phyloP scores from a whole-genome alignment of 2,888 invertebrate genomes.

The Stenodera caucasica region DNA sequence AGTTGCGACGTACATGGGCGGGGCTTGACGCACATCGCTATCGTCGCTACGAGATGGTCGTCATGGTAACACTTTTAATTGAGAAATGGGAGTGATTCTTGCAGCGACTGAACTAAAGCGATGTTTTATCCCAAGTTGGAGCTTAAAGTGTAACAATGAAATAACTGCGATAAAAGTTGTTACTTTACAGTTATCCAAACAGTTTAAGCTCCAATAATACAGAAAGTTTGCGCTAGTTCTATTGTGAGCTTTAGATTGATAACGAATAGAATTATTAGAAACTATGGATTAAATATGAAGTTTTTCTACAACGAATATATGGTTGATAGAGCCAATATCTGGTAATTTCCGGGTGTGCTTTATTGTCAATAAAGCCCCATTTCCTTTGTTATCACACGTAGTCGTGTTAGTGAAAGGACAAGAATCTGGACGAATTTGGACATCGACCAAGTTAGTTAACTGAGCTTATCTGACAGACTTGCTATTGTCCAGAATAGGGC shows the following conservation, averaged over 20 bases:
- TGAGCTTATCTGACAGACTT: conserved; percentile 9
- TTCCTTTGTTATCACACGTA: background rate
- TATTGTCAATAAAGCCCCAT: background rate
- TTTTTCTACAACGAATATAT: too few species aligned
- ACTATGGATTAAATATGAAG: too few species aligned
- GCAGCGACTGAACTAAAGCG: too few species aligned
- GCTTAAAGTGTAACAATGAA: background rate
- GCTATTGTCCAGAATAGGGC: conserved; percentile 13
- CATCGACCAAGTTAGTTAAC: conserved; percentile 17
- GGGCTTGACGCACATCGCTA: too few species aligned
- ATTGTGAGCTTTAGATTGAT: background rate
- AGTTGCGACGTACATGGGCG: too few species aligned
- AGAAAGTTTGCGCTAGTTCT: background rate
- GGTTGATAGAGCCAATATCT: too few species aligned
- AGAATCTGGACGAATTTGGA: background rate
- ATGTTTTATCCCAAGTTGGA: too few species aligned
- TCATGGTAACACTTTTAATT: too few species aligned
- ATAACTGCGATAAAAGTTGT: background rate
- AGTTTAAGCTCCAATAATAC: background rate
- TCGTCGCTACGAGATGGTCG: too few species aligned
- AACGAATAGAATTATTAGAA: background rate
- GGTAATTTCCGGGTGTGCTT: background rate
- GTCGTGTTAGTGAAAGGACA: background rate
- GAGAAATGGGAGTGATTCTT: too few species aligned
- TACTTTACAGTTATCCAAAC: background rate